A percentile compares a stretch with the other conserved stretches of the same genome.
These are phyloP conservation scores for Drosophila flavopinicola DNA, from an alignment of 2,888 invertebrate genomes.

Conservation along the genomic window DNA sequence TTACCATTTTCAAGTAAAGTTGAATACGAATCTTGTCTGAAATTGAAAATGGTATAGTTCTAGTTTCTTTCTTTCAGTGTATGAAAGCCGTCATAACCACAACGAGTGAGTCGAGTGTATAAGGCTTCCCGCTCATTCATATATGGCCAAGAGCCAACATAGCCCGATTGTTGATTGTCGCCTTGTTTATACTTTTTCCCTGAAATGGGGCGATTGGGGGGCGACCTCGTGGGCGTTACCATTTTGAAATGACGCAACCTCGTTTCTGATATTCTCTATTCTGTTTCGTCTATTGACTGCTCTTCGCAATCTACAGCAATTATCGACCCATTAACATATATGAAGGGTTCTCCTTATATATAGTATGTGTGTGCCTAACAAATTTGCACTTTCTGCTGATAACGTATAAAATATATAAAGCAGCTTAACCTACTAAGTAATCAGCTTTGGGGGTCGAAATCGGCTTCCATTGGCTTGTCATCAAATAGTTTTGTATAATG, in stretches of 20 bases:
- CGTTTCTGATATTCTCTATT: constrained; percentile 22
- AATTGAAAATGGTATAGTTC: too few relatives aligned
- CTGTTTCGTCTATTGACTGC: background rate
- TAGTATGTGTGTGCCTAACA: constrained; percentile 34
- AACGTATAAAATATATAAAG: constrained; percentile 34
- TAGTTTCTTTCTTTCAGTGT: background rate
- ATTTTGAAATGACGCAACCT: constrained; percentile 47
- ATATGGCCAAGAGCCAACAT: constrained; percentile 52
- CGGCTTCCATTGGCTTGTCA: too few relatives aligned
- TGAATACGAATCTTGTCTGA: too few relatives aligned
- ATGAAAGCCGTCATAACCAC: constrained; percentile 46
- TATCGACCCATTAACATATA: constrained; percentile 48
- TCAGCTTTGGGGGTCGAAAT: too few relatives aligned
- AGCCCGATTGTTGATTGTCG: constrained; percentile 14
- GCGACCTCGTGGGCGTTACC: constrained; percentile 48
- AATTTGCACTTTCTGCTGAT: constrained; percentile 61
- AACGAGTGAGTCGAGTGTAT: constrained; percentile 41
- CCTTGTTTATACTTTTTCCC: constrained; percentile 28
- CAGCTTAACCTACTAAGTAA: too few relatives aligned
- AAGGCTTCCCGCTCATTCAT: constrained; percentile 64
- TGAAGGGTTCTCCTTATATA: too few relatives aligned
- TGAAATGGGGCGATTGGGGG: constrained; percentile 31
- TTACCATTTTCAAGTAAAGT: too few relatives aligned
- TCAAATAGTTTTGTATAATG: too few relatives aligned
- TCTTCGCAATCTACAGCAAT: constrained; percentile 35